Base-by-base conservation (phyloP, 2,113 vertebrate species). In the Speoplatyrhinus poulsoni region DNA sequence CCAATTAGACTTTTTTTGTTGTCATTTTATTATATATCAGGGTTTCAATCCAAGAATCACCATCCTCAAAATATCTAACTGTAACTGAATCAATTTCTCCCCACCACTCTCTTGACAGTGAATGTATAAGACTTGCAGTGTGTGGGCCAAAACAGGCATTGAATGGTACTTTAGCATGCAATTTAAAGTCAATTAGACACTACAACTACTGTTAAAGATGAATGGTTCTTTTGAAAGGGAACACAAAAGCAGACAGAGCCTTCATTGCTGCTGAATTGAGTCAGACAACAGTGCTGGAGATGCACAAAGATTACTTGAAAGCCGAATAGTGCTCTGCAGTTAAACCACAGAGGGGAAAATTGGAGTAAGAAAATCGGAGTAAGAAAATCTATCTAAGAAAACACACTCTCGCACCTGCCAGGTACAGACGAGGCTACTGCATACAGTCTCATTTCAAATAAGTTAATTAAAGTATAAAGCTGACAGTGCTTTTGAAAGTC, bases 151-250 rank as follows among this genome's bases (percentile, higher is more conserved):
- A 59, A 65, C 61, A 65, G 73, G 59, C 16, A 60, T 67, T 79
- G 81, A 69, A 79, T 52, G 53, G 12, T 71, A 75, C 82, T 67
- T 70, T 74, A 72, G 48, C 69, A 62, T 67, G 75, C 77, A 89
- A 80, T 84, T 75, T 67, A 15, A 11, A 80, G 48, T 65, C 70
- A 88, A 81, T 72, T 67, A 79, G 79, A 84, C 83, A 85, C 82
- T 80, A 82, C 83, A 85, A 83, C 76, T 64, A 81, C 74, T 74
- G 79, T 80, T 86, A 85, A 84, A 74, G 52, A 80, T 52, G 68
- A 88, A 86, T 66, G 65, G 69, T 62, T 79, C 60, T 70, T 90
- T 76, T 85, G 70, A 87, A 69, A 67, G 76, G 69, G 19, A 55
- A 33, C 67, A 70, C 67, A 82, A 77, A 82, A 61, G 75, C 52